Evolutionary conservation across 2,113 vertebrate species (phyloP).

Genomic region (Sula dactylatra): DNA sequence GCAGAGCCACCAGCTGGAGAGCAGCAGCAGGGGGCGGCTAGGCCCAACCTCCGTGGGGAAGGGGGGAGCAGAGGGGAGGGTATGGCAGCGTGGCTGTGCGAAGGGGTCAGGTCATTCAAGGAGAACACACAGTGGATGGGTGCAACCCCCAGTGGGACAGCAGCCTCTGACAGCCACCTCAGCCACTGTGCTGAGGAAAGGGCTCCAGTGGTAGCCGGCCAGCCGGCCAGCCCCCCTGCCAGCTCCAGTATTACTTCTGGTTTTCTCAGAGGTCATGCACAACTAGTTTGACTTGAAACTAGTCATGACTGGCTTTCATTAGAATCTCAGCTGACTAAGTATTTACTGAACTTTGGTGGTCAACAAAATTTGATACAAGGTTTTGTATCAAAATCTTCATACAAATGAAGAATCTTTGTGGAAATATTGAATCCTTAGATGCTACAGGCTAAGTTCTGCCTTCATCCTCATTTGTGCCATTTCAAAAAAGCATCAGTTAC

Average conservation of each 20-base stretch:
- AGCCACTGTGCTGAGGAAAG: neutral
- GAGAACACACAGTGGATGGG: neutral
- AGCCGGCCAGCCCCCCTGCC: no score
- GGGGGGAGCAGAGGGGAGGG: accelerated
- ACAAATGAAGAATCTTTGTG: neutral
- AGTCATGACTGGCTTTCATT: neutral
- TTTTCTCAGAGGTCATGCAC: neutral
- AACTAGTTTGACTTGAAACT: neutral
- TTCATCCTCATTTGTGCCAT: neutral
- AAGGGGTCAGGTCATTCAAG: neutral
- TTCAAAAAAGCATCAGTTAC: neutral
- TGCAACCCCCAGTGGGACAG: no score
- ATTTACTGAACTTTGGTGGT: neutral
- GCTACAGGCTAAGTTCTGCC: neutral
- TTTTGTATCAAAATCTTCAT: neutral
- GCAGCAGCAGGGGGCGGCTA: accelerated
- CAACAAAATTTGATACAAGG: neutral
- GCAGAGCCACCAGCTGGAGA: neutral
- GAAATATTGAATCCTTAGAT: neutral
- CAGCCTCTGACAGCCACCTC: neutral
- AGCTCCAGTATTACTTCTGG: neutral
- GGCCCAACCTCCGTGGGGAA: neutral
- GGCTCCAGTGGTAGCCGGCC: accelerated
- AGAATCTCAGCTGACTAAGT: neutral
- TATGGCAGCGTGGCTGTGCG: accelerated